Percentiles rank a stretch among this genome's conserved stretches.
phyloP scores from a whole-genome alignment of 2,113 vertebrate species.

The Gallinago undulata region DNA sequence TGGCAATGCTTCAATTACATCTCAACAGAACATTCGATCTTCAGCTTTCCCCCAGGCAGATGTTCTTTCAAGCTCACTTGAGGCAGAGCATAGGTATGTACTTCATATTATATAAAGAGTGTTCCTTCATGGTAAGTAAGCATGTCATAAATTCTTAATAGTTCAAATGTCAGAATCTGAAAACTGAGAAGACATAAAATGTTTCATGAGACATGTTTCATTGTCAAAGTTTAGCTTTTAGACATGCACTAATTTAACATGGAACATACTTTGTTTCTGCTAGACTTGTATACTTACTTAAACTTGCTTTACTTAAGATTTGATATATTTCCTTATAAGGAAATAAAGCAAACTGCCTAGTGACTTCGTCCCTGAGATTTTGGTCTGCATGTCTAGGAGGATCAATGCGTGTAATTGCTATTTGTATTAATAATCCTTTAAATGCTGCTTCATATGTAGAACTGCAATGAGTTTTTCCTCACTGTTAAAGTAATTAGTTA shows the following conservation, averaged over 20 bases:
- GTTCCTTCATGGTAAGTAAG: background rate
- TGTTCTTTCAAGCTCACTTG: conserved; percentile 83
- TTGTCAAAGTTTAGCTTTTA: background rate
- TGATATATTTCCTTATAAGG: background rate
- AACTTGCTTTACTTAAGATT: background rate
- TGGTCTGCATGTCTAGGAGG: background rate
- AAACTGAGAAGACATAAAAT: background rate
- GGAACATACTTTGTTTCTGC: background rate
- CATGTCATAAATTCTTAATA: background rate
- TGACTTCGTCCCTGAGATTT: background rate
- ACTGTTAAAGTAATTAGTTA: background rate
- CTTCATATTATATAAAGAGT: background rate
- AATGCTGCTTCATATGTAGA: background rate
- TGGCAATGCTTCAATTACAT: conserved; percentile 64
- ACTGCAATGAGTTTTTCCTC: background rate
- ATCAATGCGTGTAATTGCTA: background rate
- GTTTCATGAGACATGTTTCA: background rate
- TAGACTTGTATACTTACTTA: background rate
- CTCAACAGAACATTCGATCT: conserved; percentile 70
- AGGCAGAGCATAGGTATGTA: conserved; percentile 82
- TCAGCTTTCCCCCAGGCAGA: conserved; percentile 74
- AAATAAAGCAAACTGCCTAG: background rate
- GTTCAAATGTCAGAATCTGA: background rate
- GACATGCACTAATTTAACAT: background rate
- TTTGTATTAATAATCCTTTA: background rate